These are phyloP conservation scores for Caenorhabditis sp. DNA, from an alignment of 2,888 invertebrate species.

Conservation along the genomic window DNA sequence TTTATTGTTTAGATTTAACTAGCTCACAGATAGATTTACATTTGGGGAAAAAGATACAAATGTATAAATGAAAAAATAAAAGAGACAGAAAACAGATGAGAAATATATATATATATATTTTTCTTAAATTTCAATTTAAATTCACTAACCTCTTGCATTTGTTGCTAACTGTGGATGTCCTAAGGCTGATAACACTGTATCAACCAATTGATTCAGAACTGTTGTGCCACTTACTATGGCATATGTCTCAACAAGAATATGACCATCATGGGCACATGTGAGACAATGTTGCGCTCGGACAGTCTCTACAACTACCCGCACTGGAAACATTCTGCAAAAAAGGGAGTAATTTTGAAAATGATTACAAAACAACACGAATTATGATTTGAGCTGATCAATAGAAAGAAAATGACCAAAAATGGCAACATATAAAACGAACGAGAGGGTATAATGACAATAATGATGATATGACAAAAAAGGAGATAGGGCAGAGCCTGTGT, in stretches of 20 bases:
- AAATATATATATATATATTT: background rate
- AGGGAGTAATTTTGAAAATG: background rate
- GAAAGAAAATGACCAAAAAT: background rate
- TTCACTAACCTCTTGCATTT: slow-evolving; percentile 73
- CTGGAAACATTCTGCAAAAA: slow-evolving; percentile 76
- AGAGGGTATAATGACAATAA: background rate
- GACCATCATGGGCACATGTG: slow-evolving; percentile 69
- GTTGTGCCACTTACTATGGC: slow-evolving; percentile 81
- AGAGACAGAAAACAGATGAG: background rate
- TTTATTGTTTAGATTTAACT: no score
- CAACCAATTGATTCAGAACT: slow-evolving; percentile 78
- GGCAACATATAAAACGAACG: background rate
- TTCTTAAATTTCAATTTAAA: background rate
- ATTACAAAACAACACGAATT: background rate
- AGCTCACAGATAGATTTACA: background rate
- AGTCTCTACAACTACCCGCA: slow-evolving; percentile 90
- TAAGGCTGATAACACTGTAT: slow-evolving; percentile 86
- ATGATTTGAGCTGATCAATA: no score
- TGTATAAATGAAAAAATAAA: background rate
- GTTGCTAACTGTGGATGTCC: slow-evolving; percentile 78
- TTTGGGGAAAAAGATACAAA: slow-evolving; percentile 2
- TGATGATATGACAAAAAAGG: background rate
- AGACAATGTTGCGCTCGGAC: slow-evolving; percentile 68
- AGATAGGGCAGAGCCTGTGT: background rate
- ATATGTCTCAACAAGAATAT: slow-evolving; percentile 80